These are phyloP conservation scores for Masticophis lateralis DNA, from an alignment of 2,797 vertebrate species.

Conservation along the genomic window DNA sequence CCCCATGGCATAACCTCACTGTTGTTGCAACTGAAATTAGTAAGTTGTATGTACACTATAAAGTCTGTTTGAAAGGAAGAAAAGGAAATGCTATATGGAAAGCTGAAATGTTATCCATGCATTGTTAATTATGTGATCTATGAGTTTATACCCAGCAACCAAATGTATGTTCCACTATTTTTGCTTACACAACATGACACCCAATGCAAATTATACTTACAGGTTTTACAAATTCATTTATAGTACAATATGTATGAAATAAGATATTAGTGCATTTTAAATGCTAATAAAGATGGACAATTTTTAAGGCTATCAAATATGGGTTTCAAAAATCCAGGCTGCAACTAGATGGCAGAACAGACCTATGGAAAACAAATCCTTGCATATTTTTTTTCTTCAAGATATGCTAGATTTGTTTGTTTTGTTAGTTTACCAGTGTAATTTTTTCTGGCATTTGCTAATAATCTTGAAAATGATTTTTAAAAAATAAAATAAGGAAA, in stretches of 20 bases:
- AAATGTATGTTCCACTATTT: neutral
- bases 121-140: neutral
- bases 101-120: neutral
- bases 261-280: neutral
- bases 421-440: neutral
- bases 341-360: neutral
- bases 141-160: neutral
- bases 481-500: neutral
- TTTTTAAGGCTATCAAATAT: neutral
- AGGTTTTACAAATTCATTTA: neutral
- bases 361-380: neutral
- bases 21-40: slow-evolving; percentile 92
- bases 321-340: neutral
- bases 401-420: neutral
- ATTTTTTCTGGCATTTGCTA: neutral
- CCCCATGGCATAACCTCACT: slow-evolving; percentile 94
- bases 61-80: neutral
- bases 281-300: neutral
- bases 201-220: neutral
- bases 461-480: neutral
- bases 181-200: neutral
- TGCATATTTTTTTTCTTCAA: neutral
- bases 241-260: neutral
- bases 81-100: neutral
- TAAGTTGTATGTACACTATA: slow-evolving; percentile 65